Conservation (phyloP, 2,888 invertebrate species). For the Meta bourneti region DNA sequence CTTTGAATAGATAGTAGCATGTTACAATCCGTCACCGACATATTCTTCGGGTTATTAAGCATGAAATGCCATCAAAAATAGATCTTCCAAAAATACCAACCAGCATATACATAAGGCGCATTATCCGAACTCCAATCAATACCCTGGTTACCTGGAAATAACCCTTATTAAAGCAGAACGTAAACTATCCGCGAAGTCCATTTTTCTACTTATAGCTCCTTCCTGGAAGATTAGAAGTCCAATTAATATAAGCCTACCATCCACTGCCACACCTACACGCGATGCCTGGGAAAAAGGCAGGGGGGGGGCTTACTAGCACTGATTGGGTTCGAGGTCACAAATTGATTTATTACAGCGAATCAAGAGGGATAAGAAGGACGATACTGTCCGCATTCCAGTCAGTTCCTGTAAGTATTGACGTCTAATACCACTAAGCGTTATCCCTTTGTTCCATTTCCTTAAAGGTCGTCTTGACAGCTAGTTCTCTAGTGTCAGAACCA, state of each 20-base stretch:
- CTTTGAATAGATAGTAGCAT: no score
- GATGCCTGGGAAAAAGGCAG: conserved; percentile 19
- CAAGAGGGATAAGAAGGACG: conserved; percentile 44
- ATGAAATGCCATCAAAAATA: no score
- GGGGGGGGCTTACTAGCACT: conserved; percentile 31
- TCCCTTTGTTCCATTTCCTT: conserved; percentile 50
- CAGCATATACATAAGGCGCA: no score
- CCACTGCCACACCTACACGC: not conserved
- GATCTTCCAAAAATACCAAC: no score
- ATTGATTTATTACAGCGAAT: conserved; percentile 64
- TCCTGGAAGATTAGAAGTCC: conserved; percentile 8
- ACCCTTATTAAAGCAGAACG: no score
- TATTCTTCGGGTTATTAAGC: no score
- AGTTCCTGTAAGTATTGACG: conserved; percentile 45
- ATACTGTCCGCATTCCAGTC: conserved; percentile 54
- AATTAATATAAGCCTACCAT: conserved; percentile 37
- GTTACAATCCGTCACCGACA: no score
- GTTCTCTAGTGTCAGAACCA: conserved; percentile 33
- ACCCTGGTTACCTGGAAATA: no score
- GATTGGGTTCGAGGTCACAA: conserved; percentile 65
- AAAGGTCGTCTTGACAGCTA: conserved; percentile 46
- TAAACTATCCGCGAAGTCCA: not conserved
- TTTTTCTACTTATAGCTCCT: not conserved
- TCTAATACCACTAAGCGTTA: conserved; percentile 47
- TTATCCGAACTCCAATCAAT: no score